Evolutionary conservation across 2,888 invertebrate genomes (phyloP).

Genomic region (Apoda limacodes): DNA sequence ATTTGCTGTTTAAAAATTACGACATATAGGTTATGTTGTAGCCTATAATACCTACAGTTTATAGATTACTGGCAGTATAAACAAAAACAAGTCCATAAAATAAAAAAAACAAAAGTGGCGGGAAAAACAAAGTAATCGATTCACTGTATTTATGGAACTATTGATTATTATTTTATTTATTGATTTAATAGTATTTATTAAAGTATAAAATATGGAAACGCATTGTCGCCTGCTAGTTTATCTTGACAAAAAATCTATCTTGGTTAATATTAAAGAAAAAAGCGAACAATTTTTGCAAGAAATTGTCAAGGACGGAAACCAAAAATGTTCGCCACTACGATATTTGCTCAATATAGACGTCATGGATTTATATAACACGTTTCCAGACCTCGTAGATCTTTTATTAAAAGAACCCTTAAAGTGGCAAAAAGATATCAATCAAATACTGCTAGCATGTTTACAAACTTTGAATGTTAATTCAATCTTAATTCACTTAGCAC

Average conservation of each 20-base stretch:
- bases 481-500: conserved; percentile 28
- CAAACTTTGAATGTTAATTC: conserved; percentile 27
- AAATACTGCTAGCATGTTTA: conserved; percentile 44
- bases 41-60: too few relatives aligned
- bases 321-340: conserved; percentile 47
- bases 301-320: conserved; percentile 29
- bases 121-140: too few relatives aligned
- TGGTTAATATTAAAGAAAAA: conserved; percentile 34
- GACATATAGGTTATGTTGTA: too few relatives aligned
- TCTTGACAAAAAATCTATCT: conserved; percentile 39
- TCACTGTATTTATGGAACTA: too few relatives aligned
- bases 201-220: conserved; percentile 30
- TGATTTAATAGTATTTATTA: too few relatives aligned
- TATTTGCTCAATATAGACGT: conserved; percentile 42
- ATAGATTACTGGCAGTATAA: not conserved
- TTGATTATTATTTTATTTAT: too few relatives aligned
- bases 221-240: conserved; percentile 43
- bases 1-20: conserved; percentile 5
- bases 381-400: conserved; percentile 33
- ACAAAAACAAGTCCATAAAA: not conserved
- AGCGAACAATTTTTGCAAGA: conserved; percentile 35
- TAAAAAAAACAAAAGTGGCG: conserved; percentile 5
- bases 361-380: conserved; percentile 39
- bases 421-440: conserved; percentile 35
- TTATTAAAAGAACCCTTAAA: conserved; percentile 45